Base-by-base conservation (phyloP, 2,797 vertebrate genomes). In the Delichon dasypus region DNA sequence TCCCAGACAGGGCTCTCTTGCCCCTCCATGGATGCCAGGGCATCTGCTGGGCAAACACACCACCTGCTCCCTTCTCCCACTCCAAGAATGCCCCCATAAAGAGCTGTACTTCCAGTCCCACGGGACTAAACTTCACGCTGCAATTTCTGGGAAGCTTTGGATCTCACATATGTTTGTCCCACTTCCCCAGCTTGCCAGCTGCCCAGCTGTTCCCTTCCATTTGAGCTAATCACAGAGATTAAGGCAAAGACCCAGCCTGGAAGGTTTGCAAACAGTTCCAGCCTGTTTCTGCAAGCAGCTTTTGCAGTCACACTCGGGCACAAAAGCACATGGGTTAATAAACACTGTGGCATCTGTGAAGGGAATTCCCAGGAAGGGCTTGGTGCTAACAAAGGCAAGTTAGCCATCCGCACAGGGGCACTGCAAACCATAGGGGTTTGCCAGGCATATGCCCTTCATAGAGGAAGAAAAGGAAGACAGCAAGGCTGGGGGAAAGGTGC, bases 171-270 rank as follows among this genome's bases (percentile, higher is more conserved):
- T 88, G 82, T 93, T 89, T 95, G 78, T 95, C 84, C 72, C 78
- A 72, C 12, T 95, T 95, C 89, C 60, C 92, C 34, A 1, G 78
- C 94, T 95, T 5, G n/a, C 75, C 86, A 93, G 93, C 93, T 94
- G 85, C 92, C 92, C 92, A 95, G 96, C 96, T 96, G 95, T 89
- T 96, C 78, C 85, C 71, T 88, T 93, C 90, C 78, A 80, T 95
- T 95, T 93, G 58, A 94, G 85, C 81, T 95, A 95, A 95, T 95
- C 84, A 92, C 62, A 85, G 70, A 94, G 94, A 96, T 95, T 96
- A 95, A 96, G 87, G 85, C 90, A 91, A 83, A 90, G 90, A 92
- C 95, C 87, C 90, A 84, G 90, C 20, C 81, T 89, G 92, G 66
- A 80, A 93, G 93, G 93, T 95, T 89, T 95, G 89, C 93, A 95